Base-by-base conservation (phyloP, 2,113 vertebrate species). In the Gallinago undulata region DNA sequence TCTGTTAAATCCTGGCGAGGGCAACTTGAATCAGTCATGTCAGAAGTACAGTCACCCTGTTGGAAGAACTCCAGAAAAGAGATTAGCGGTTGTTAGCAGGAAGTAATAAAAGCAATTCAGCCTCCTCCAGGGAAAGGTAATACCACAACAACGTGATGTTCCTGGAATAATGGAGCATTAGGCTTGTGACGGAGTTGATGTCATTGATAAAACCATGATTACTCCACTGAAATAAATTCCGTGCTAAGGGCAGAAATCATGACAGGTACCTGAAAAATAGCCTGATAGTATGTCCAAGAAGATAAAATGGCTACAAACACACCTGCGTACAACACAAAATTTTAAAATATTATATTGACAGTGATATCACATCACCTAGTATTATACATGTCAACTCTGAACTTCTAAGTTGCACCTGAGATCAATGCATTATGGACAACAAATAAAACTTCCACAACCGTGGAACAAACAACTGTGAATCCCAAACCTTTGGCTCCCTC, bases 31-130 rank as follows among this genome's bases (percentile, higher is more conserved):
- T 92, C 57, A 51, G 35, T 89, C 0, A 0, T 92, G 86, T 93
- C 86, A 85, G 72, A 94, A 90, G 41, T 70, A 80, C 25, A 88
- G 53, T 84, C 72, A 70, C 72, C 60, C 68, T 85, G 16, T 31
- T 96, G 93, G 93, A 94, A 95, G 83, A 88, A 74, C 66, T 96
- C 94, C 91, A 97, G 84, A 75, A 80, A 89, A 86, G 56, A 92
- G 87, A 94, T 95, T 76, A 95, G 88, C 17, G 8, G 80, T 93
- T 95, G 69, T 89, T 95, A 85, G 84, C 89, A 95, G 93, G 93
- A 97, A 97, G 88, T 62, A 94, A 96, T 96, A 96, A 91, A 95
- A 95, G 74, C 74, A 95, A 95, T 90, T 94, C 86, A 59, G n/a
- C 17, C 67, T 87, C 60, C 94, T 92, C 74, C 75, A 66, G 87